These are phyloP conservation scores for Meleagris gallopavo DNA, from an alignment of 2,113 vertebrate species.

Conservation along the genomic window DNA sequence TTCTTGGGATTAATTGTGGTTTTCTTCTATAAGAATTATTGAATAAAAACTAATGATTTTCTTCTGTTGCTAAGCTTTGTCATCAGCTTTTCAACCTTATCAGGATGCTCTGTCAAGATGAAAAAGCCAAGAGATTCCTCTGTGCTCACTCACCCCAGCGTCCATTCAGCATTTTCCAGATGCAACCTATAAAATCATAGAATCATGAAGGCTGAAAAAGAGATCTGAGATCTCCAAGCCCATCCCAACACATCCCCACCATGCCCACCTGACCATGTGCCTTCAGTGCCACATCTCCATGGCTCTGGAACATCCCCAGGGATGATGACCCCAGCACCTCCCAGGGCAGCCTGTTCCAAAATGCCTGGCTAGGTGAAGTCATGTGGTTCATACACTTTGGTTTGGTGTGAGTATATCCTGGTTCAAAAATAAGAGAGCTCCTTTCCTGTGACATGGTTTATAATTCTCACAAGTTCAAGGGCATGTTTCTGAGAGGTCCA, in stretches of 20 bases:
- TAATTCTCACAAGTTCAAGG: not conserved
- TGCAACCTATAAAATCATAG: not conserved
- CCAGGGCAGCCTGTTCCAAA: too few relatives aligned
- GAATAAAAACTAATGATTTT: not conserved
- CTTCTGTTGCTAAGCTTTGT: not conserved
- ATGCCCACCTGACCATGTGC: too few relatives aligned
- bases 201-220: too few relatives aligned
- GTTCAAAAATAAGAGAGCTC: not conserved
- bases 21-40: not conserved
- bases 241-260: too few relatives aligned
- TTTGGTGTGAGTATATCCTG: not conserved
- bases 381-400: not conserved
- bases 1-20: not conserved
- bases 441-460: not conserved
- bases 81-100: not conserved
- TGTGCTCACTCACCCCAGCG: too few relatives aligned
- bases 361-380: not conserved
- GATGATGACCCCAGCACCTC: too few relatives aligned
- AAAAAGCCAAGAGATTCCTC: not conserved
- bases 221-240: too few relatives aligned
- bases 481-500: not conserved
- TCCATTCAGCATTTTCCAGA: not conserved
- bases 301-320: too few relatives aligned
- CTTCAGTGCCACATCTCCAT: too few relatives aligned
- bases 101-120: accelerated